Conservation (phyloP, 2,797 vertebrate species). For the Eleutherodactylus coqui region DNA sequence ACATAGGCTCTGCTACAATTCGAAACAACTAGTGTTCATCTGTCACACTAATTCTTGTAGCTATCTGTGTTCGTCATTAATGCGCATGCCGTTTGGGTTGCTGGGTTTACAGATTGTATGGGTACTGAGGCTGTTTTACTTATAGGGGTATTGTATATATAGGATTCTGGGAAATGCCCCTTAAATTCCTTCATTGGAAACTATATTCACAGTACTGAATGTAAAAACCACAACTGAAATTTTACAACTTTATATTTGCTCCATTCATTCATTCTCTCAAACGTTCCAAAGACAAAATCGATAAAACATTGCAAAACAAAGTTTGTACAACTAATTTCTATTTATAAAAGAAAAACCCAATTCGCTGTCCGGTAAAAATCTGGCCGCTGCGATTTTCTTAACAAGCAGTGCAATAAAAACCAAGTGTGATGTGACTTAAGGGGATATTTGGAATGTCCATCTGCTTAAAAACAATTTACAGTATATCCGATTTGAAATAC, state of each 20-base stretch:
- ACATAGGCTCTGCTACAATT: no score
- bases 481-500: constrained; percentile 8
- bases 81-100: no score
- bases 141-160: no score
- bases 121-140: no score
- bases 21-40: no score
- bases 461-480: background rate
- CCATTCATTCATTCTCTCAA: background rate
- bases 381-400: background rate
- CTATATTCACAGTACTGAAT: background rate
- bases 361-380: background rate
- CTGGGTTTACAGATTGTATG: no score
- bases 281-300: background rate
- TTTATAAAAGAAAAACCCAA: background rate
- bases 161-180: background rate
- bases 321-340: no score
- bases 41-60: no score
- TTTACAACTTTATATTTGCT: background rate
- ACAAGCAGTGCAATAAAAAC: background rate
- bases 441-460: background rate
- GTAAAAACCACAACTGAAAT: background rate
- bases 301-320: background rate
- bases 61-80: no score
- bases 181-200: background rate
- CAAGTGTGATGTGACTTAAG: background rate